These are phyloP conservation scores for Scelioninae gen. 2 DNA, from an alignment of 2,888 invertebrate species.

Conservation along the genomic window DNA sequence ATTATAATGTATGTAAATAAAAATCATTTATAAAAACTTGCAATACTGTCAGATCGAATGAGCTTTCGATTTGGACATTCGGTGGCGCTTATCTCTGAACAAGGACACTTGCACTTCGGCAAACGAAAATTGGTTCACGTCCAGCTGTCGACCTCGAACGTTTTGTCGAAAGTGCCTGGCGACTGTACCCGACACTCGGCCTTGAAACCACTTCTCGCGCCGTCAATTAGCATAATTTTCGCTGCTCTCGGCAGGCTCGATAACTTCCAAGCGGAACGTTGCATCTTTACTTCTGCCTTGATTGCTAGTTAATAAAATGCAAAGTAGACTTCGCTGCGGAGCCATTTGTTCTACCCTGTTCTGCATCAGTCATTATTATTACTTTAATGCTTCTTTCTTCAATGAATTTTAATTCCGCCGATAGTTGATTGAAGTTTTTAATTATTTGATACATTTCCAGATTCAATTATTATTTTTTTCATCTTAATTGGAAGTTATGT, in stretches of 20 bases:
- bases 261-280: too few species aligned
- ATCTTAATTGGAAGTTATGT: too few species aligned
- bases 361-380: constrained; percentile 23
- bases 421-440: neutral
- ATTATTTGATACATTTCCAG: too few species aligned
- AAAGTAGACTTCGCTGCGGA: constrained; percentile 16
- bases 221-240: constrained; percentile 45
- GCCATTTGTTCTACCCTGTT: constrained; percentile 8
- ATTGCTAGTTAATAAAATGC: constrained; percentile 31
- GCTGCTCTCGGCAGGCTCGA: constrained; percentile 15
- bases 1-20: too few species aligned
- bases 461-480: too few species aligned
- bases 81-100: too few species aligned
- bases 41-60: too few species aligned
- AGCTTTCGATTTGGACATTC: too few species aligned
- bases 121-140: neutral
- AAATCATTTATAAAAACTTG: too few species aligned
- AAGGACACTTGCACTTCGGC: too few species aligned
- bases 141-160: constrained; percentile 1
- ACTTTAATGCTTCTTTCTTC: neutral
- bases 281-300: constrained; percentile 11
- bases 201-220: constrained; percentile 36
- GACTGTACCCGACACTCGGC: constrained; percentile 23
- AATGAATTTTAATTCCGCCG: neutral
- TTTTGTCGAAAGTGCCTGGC: constrained; percentile 19